A percentile compares a stretch with the other conserved stretches of the same genome.
These are phyloP conservation scores for Amblyopsis rosae DNA, from an alignment of 2,113 vertebrate species.

Conservation along the genomic window DNA sequence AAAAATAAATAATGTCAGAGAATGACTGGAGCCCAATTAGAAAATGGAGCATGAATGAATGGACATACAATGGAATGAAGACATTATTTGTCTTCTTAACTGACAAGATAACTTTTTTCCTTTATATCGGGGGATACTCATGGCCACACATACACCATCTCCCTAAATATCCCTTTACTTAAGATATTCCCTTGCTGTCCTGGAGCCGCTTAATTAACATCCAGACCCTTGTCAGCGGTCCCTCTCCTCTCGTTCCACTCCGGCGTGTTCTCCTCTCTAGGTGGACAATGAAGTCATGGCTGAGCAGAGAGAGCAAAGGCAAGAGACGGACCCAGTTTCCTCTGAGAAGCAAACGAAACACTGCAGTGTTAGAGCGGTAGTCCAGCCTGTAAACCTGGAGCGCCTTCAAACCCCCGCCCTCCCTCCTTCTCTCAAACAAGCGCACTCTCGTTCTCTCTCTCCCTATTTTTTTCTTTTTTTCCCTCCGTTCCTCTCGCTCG, in stretches of 20 bases:
- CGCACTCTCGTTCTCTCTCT: constrained; percentile 38
- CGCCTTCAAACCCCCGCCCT: constrained; percentile 60
- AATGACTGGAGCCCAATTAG: background rate
- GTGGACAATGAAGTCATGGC: constrained; percentile 54
- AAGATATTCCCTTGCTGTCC: constrained; percentile 18
- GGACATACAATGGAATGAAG: constrained; percentile 29
- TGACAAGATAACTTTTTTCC: constrained; percentile 48
- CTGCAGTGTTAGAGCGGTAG: constrained; percentile 75
- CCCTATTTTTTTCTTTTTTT: constrained; percentile 11
- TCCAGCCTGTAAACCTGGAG: constrained; percentile 67
- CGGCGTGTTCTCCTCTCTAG: constrained; percentile 2
- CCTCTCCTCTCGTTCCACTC: constrained; percentile 31
- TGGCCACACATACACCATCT: constrained; percentile 32
- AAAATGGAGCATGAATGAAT: constrained; percentile 23
- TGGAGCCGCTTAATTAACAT: constrained; percentile 56
- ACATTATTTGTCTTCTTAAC: constrained; percentile 39
- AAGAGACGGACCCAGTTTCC: constrained; percentile 53
- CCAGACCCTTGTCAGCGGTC: constrained; percentile 56
- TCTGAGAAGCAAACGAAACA: constrained; percentile 69
- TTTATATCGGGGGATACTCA: constrained; percentile 35
- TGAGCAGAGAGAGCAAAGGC: constrained; percentile 29
- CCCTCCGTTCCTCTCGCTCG: constrained; percentile 44
- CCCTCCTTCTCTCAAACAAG: constrained; percentile 36
- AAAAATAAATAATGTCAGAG: constrained; percentile 9
- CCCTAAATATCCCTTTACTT: constrained; percentile 35